Percentiles rank a stretch among this genome's conserved stretches.
Conservation (phyloP, 2,888 invertebrate species). For the Pemphredon lugubris region DNA sequence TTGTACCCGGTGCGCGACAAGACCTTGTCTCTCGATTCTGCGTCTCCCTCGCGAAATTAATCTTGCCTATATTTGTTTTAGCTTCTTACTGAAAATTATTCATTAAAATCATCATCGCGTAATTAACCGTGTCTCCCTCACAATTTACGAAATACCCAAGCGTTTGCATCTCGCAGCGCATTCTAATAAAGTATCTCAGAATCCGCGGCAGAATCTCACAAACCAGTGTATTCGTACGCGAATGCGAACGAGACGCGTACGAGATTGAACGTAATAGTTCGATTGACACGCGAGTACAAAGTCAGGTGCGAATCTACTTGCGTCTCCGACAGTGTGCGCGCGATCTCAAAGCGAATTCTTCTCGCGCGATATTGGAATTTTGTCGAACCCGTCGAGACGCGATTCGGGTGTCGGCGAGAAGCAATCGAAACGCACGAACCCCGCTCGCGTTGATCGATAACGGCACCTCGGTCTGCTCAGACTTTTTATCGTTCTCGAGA, state of each 20-base stretch:
- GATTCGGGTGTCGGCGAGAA: not conserved
- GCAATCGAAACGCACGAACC: not conserved
- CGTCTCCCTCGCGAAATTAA: too few relatives aligned
- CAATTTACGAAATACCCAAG: too few relatives aligned
- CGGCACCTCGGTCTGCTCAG: not conserved
- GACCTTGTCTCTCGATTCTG: too few relatives aligned
- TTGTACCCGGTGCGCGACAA: too few relatives aligned
- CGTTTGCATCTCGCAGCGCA: too few relatives aligned
- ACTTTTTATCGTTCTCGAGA: conserved; percentile 21
- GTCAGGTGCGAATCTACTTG: too few relatives aligned
- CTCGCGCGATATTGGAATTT: conserved; percentile 48
- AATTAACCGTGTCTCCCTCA: too few relatives aligned
- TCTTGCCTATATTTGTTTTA: too few relatives aligned
- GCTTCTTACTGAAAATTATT: too few relatives aligned
- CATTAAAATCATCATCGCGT: too few relatives aligned
- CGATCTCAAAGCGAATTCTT: conserved; percentile 39
- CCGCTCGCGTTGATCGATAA: conserved; percentile 34
- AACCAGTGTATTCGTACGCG: not conserved
- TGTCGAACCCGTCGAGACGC: conserved; percentile 16
- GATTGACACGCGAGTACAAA: conserved; percentile 25
- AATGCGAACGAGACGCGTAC: not conserved
- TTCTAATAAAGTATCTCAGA: too few relatives aligned
- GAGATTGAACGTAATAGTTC: conserved; percentile 3
- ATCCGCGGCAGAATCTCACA: too few relatives aligned
- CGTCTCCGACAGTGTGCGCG: not conserved